Evolutionary conservation across 92 coral and sea anemone genomes (phyloP), one percentile per base, ranked within the genome.

Genomic region (Blastomussa wellsi): DNA sequence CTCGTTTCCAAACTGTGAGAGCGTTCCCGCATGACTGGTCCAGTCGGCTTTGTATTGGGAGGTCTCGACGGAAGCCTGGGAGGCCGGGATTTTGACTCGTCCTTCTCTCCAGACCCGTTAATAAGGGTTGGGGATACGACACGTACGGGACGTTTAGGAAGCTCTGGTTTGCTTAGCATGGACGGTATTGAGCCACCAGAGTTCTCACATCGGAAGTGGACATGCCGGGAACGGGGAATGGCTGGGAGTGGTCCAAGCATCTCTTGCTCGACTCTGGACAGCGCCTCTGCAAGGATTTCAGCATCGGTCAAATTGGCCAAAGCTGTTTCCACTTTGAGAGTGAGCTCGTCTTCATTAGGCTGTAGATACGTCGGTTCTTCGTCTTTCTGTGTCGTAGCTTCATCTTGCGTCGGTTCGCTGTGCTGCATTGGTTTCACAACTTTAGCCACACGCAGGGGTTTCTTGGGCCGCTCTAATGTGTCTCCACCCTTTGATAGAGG

Each of bases 181-280:
- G 51, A 41, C 33, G 78, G 67, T 28, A 41, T 78, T 12, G 82
- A 69, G 51, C 22, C 35, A 53, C 42, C 65, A 28, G 88, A 89
- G 37, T 89, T 82, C 62, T 88, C 89, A 74, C 86, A 84, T 15
- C 82, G 90, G 72, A 94, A 94, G 73, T 89, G 98, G 44, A 94
- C 98, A 59, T 92, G 95, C 67, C 95, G 90, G 4, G 98, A 90
- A 15, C 80, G 82, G 9, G 98, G 98, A 22, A 94, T 87, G 42
- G 89, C 93, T 84, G 98, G 98, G 15, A 94, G 86, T 13, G 98
- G 98, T 3, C 98, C 98, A 14, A 94, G 86, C 57, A 90, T 92
- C 37, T 94, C 98, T 80, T 94, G 98, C 59, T 92, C 98, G 41
- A 94, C 98, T 76, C 98, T 92, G 17, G 98, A 87, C 67, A 94